phyloP scores from a whole-genome alignment of 1,140 invertebrate species.

The Ericerus pela region DNA sequence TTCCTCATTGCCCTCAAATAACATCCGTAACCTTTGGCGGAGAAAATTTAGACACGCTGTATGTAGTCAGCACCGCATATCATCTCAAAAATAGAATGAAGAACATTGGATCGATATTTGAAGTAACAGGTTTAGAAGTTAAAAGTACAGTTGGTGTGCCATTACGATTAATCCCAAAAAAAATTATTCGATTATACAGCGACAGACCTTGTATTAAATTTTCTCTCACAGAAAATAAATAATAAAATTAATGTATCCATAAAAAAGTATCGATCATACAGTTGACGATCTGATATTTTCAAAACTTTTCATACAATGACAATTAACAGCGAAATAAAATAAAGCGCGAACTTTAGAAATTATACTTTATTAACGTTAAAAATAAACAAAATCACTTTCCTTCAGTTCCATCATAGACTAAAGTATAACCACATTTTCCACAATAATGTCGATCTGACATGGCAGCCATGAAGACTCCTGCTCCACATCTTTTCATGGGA shows the following conservation, averaged over 20 bases:
- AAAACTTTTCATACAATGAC: too few species aligned
- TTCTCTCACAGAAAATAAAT: too few species aligned
- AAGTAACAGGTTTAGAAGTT: slow-evolving; percentile 27
- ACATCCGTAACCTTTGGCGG: slow-evolving; percentile 71
- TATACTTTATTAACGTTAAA: slow-evolving; percentile 2
- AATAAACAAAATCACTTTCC: not conserved
- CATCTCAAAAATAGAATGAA: slow-evolving; percentile 21
- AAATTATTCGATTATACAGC: too few species aligned
- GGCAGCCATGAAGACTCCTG: slow-evolving; percentile 98
- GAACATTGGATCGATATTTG: slow-evolving; percentile 34
- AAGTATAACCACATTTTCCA: slow-evolving; percentile 93
- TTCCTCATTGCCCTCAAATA: slow-evolving; percentile 31
- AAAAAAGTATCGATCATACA: too few species aligned
- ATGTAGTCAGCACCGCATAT: slow-evolving; percentile 49
- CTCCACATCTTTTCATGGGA: slow-evolving; percentile 87
- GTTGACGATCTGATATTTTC: too few species aligned
- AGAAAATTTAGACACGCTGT: slow-evolving; percentile 50
- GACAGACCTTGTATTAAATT: too few species aligned
- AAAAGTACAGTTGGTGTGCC: slow-evolving; percentile 21
- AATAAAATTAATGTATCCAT: too few species aligned
- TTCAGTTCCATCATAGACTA: slow-evolving; percentile 29
- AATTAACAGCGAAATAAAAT: too few species aligned
- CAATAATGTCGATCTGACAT: slow-evolving; percentile 98
- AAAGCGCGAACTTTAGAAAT: too few species aligned
- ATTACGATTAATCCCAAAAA: not conserved